These are phyloP conservation scores for Teleogryllus oceanicus DNA, from an alignment of 2,888 invertebrate genomes.

Conservation along the genomic window DNA sequence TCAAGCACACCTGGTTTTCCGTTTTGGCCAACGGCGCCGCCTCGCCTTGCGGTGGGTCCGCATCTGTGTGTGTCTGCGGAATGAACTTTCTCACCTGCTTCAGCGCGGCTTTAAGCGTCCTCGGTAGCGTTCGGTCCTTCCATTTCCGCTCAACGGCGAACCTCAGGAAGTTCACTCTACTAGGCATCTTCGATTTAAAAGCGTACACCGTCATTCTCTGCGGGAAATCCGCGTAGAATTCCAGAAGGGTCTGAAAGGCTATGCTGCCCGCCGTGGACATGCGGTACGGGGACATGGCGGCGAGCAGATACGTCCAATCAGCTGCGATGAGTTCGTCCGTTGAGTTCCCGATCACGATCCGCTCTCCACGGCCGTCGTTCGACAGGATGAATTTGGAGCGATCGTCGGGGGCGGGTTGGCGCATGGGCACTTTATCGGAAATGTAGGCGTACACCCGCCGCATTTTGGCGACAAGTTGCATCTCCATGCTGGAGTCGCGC, in stretches of 20 bases:
- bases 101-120: not conserved
- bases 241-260: not conserved
- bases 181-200: not conserved
- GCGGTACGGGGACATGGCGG: not conserved
- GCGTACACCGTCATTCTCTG: not conserved
- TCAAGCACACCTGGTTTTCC: not conserved
- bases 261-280: not conserved
- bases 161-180: not conserved
- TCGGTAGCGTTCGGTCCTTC: not conserved
- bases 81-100: not conserved
- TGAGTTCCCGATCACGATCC: not conserved
- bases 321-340: not conserved
- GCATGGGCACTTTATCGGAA: not conserved
- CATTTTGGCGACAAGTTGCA: not conserved
- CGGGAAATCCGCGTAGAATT: not conserved
- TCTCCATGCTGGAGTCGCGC: not conserved
- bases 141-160: not conserved
- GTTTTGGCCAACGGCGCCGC: not conserved
- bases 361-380: not conserved
- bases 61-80: not conserved
- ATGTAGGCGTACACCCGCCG: not conserved
- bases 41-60: not conserved
- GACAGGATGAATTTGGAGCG: not conserved
- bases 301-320: not conserved
- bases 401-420: not conserved